These are phyloP conservation scores for Tragelaphus scriptus DNA, from an alignment of 2,113 vertebrate species.

Conservation along the genomic window DNA sequence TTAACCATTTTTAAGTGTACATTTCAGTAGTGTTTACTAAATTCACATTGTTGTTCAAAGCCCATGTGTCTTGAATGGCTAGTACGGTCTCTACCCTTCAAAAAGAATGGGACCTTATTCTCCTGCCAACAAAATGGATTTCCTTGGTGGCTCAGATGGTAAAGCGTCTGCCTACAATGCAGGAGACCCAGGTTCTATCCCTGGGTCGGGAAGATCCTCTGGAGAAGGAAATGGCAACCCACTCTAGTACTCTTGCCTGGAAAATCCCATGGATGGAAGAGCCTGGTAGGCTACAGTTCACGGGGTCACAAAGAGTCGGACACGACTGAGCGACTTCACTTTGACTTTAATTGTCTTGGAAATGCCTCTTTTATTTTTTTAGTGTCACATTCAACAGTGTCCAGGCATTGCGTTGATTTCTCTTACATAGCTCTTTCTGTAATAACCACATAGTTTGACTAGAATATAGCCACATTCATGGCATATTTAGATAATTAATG, in stretches of 20 bases:
- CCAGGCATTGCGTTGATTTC: not conserved
- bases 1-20: not conserved
- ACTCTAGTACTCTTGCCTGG: too few relatives aligned
- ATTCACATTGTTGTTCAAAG: not conserved
- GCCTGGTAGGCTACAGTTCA: too few relatives aligned
- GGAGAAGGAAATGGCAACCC: too few relatives aligned
- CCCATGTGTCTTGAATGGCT: not conserved
- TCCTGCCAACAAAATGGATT: not conserved
- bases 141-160: too few relatives aligned
- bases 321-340: too few relatives aligned
- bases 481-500: not conserved
- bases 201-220: too few relatives aligned
- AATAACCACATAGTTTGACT: not conserved
- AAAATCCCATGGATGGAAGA: too few relatives aligned
- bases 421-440: slow-evolving; percentile 11
- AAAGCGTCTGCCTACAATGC: too few relatives aligned
- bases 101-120: not conserved
- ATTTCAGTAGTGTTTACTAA: not conserved
- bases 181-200: too few relatives aligned
- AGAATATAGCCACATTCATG: not conserved
- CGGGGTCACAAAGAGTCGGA: too few relatives aligned
- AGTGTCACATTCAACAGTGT: not conserved
- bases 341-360: slow-evolving; percentile 20
- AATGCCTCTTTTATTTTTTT: slow-evolving; percentile 26
- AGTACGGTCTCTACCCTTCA: not conserved